Conservation (phyloP, 2,888 invertebrate genomes). For the Isotomurus palustris region DNA sequence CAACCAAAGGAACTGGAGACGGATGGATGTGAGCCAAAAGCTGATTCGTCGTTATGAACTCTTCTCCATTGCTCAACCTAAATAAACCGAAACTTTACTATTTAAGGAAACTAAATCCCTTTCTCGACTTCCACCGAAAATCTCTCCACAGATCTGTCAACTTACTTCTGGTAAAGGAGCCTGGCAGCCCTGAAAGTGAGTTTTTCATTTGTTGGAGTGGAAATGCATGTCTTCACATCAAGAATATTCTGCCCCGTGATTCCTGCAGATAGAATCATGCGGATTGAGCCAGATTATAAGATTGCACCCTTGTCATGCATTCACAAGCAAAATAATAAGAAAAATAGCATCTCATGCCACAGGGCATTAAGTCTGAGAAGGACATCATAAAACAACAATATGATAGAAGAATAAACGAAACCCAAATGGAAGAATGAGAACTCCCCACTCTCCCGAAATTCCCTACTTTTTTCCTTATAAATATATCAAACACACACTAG, state of each 20-base stretch:
- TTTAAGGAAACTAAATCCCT: neutral
- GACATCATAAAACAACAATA: no score
- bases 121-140: neutral
- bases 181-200: conserved; percentile 80
- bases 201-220: conserved; percentile 80
- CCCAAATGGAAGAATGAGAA: neutral
- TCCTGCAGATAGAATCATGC: conserved; percentile 53
- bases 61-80: conserved; percentile 77
- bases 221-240: conserved; percentile 71
- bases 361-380: no score
- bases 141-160: neutral
- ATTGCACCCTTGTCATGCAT: no score
- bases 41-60: conserved; percentile 79
- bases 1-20: neutral
- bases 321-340: no score
- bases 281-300: no score
- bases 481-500: no score
- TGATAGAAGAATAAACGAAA: neutral
- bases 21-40: conserved; percentile 59
- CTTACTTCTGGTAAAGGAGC: conserved; percentile 76
- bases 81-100: conserved; percentile 3
- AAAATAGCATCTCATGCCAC: no score
- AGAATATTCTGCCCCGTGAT: conserved; percentile 68
- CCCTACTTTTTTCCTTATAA: no score
- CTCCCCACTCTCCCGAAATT: no score